Evolutionary conservation across 2,888 invertebrate species (phyloP).

Genomic region (Archips xylosteana): DNA sequence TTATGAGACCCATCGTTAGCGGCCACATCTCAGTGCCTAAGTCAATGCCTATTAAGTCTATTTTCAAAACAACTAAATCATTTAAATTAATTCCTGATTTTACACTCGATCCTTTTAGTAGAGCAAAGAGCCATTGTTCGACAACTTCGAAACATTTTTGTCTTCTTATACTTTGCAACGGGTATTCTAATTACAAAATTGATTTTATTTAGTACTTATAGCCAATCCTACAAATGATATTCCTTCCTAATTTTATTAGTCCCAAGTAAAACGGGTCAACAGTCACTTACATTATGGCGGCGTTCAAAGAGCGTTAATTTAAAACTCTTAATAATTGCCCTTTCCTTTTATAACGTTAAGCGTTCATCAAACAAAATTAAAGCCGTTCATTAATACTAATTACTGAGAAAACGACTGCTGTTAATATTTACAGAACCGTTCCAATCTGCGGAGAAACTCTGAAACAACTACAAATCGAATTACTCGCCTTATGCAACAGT

Average conservation of each 20-base stretch:
- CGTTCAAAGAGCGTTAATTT: slow-evolving; percentile 15
- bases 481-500: slow-evolving; percentile 19
- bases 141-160: too few relatives aligned
- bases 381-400: slow-evolving; percentile 32
- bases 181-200: too few relatives aligned
- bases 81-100: too few relatives aligned
- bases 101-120: too few relatives aligned
- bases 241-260: slow-evolving; percentile 1
- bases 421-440: slow-evolving; percentile 32
- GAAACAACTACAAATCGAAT: slow-evolving; percentile 37
- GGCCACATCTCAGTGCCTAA: too few relatives aligned
- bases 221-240: too few relatives aligned
- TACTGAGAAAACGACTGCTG: slow-evolving; percentile 22
- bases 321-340: slow-evolving; percentile 25
- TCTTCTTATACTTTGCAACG: too few relatives aligned
- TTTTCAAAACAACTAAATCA: too few relatives aligned
- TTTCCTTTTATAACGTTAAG: slow-evolving; percentile 13
- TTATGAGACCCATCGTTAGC: too few relatives aligned
- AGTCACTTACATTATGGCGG: slow-evolving; percentile 4
- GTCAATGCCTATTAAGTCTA: too few relatives aligned
- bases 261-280: background rate
- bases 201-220: too few relatives aligned
- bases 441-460: slow-evolving; percentile 24
- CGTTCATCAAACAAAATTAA: slow-evolving; percentile 32
- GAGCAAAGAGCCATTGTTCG: too few relatives aligned